These are phyloP conservation scores for Jaculus jaculus DNA, from an alignment of 2,113 vertebrate genomes.

Conservation along the genomic window DNA sequence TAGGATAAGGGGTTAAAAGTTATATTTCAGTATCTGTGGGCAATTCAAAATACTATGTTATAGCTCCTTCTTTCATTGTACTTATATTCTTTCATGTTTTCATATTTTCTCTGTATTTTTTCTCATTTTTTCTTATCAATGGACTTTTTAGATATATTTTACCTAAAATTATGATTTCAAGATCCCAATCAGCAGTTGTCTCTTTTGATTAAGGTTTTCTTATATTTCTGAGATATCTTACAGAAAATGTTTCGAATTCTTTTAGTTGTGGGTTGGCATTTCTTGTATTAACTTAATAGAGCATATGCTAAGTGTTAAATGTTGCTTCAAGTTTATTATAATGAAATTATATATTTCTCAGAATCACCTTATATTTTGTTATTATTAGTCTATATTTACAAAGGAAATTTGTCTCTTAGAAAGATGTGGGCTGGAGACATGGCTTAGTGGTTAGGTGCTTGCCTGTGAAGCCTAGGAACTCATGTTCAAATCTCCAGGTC, in stretches of 20 bases:
- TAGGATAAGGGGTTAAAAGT: background rate
- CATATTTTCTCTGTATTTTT: background rate
- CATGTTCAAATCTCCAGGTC: too few relatives aligned
- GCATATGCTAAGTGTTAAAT: background rate
- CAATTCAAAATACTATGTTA: background rate
- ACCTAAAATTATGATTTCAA: conserved; percentile 13
- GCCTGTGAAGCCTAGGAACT: too few relatives aligned
- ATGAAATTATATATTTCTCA: background rate
- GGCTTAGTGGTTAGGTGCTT: too few relatives aligned
- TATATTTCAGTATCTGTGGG: background rate
- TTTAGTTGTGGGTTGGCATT: background rate
- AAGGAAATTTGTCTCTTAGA: background rate
- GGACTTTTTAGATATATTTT: background rate
- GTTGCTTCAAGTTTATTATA: background rate
- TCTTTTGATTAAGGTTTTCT: background rate
- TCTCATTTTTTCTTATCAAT: background rate
- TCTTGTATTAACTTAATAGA: background rate
- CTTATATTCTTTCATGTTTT: conserved; percentile 1
- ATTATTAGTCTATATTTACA: background rate
- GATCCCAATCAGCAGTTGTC: background rate
- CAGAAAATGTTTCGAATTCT: conserved; percentile 12
- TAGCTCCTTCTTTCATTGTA: background rate
- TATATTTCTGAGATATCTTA: background rate
- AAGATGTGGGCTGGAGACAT: background rate
- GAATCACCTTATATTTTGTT: background rate